Base-by-base conservation (phyloP, 2,888 invertebrate species). In the Drosophila mettleri region DNA sequence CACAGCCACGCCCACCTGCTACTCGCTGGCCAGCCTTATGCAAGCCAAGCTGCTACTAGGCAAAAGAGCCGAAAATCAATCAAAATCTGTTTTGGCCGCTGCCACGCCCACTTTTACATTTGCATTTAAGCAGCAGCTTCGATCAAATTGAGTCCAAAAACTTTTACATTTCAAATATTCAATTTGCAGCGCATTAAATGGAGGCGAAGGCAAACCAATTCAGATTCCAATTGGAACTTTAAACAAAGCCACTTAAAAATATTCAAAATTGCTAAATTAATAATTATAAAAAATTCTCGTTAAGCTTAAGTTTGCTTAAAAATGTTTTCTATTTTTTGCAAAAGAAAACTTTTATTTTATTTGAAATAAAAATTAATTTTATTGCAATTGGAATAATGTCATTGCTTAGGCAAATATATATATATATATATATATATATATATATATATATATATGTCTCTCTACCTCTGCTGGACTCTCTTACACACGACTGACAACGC, bases 1-100 rank as follows among this genome's bases (percentile, higher is more conserved):
- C 60, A 59, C 52, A 24, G 54, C 66, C 70, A 65, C 74, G 57
- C 64, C 75, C 53, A 48, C 33, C 33, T 22, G 46, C 22, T 36
- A 14, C n/a, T 34, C n/a, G n/a, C n/a, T n/a, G n/a, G n/a, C n/a
- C n/a, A n/a, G n/a, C n/a, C n/a, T 82, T 82, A 55, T 62, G 34
- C 80, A 62, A 57, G 77, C 12, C 6, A 20, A 20, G 12, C n/a
- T n/a, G n/a, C n/a, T n/a, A n/a, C n/a, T n/a, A n/a, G n/a, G n/a
- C n/a, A n/a, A n/a, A 31, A 8, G 29, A 29, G 18, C 7, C 10
- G 0, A 18, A 31, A 31, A 16, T 24, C n/a, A n/a, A 29, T 46
- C 46, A 46, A 29, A 18, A 31, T 49, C 34, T 10, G 48, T 16
- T 22, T n/a, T 34, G 49, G 34, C 49, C 57, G 51, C 62, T 24